These are phyloP conservation scores for Schizotus pectinicornis DNA, from an alignment of 2,888 invertebrate species.

Conservation along the genomic window DNA sequence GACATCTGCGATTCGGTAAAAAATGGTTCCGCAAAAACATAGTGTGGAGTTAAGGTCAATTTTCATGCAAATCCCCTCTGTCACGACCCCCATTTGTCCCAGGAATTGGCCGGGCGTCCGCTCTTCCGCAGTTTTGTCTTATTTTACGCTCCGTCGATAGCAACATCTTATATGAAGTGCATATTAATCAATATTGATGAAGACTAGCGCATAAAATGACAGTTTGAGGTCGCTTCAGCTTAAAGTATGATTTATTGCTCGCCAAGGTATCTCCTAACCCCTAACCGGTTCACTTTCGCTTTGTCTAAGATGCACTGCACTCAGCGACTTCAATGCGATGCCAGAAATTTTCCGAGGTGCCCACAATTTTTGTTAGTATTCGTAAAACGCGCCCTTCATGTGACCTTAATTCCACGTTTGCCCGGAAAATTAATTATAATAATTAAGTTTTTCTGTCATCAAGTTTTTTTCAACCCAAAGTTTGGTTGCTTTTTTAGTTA, in stretches of 20 bases:
- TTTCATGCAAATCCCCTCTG: conserved; percentile 53
- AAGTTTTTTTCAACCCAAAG: no score
- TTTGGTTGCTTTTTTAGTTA: no score
- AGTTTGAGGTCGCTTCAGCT: conserved; percentile 39
- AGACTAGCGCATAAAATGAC: conserved; percentile 44
- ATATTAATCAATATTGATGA: conserved; percentile 53
- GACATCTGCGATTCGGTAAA: conserved; percentile 15
- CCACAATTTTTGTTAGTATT: no score
- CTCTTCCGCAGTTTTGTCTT: conserved; percentile 42
- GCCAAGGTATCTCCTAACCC: neutral
- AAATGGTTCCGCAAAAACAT: conserved; percentile 34
- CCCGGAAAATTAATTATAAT: no score
- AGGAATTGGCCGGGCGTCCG: conserved; percentile 31
- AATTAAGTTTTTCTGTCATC: no score
- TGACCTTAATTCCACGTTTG: no score
- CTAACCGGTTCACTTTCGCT: no score
- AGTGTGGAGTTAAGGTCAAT: conserved; percentile 48
- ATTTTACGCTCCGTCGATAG: conserved; percentile 52
- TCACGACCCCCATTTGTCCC: conserved; percentile 50
- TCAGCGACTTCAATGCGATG: no score
- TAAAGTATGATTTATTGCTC: conserved; percentile 41
- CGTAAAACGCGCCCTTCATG: no score
- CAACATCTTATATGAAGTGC: conserved; percentile 43
- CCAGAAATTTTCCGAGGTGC: no score
- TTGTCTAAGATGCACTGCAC: no score